These are phyloP conservation scores for Sinelater perroti DNA, from an alignment of 2,888 invertebrate genomes.

Conservation along the genomic window DNA sequence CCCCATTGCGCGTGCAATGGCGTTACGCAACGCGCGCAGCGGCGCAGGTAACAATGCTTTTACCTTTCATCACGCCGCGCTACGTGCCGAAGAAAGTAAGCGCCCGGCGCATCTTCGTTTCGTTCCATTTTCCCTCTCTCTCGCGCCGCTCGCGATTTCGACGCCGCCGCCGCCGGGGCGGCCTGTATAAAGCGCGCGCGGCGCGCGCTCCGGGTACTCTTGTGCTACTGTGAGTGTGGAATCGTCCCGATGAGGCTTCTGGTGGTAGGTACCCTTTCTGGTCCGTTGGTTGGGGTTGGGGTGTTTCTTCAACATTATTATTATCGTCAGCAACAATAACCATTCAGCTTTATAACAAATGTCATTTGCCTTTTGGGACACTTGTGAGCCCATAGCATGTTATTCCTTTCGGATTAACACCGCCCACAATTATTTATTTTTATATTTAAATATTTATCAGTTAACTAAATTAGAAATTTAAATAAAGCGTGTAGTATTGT, in stretches of 20 bases:
- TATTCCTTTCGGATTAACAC: no score
- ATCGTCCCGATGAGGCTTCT: conserved; percentile 26
- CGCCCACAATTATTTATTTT: no score
- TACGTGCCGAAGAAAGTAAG: conserved; percentile 32
- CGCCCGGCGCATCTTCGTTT: conserved; percentile 32
- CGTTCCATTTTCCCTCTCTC: conserved; percentile 32
- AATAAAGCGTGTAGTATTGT: no score
- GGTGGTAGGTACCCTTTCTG: conserved; percentile 30
- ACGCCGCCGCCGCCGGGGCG: conserved; percentile 21
- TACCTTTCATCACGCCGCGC: conserved; percentile 30
- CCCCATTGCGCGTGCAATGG: conserved; percentile 6
- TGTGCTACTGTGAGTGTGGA: conserved; percentile 29
- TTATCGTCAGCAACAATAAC: no score
- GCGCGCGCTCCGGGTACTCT: conserved; percentile 18
- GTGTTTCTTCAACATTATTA: no score
- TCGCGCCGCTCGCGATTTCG: neutral
- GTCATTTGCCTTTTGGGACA: no score
- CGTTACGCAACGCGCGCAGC: neutral
- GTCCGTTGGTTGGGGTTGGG: no score
- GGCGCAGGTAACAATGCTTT: conserved; percentile 18
- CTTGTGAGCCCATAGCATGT: no score
- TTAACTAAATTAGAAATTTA: no score
- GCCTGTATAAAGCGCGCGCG: conserved; percentile 26
- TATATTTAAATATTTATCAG: no score
- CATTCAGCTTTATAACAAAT: no score